Evolutionary conservation across 2,888 invertebrate genomes (phyloP), one percentile per base, ranked within the genome.

Genomic region (Paralinhomoeus sp.): DNA sequence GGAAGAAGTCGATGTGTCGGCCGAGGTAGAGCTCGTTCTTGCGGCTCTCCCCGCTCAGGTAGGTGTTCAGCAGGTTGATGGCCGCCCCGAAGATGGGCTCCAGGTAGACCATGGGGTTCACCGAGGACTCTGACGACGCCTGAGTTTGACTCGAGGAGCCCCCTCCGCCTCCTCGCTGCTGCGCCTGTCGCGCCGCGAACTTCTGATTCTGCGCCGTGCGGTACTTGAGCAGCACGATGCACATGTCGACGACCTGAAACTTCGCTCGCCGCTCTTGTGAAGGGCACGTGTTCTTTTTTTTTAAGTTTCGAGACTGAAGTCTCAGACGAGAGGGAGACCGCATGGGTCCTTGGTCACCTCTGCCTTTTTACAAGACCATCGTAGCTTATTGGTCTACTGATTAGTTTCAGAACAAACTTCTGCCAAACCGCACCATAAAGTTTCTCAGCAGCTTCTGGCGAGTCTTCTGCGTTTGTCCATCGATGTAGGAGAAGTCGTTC

Each of bases 21-120:
- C 62, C 63, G 21, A 63, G 60, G 50, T 63, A 63, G 40, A 63
- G 52, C 45, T 63, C 63, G 51, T 63, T 63, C 49, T 63, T 63
- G 21, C 62, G 49, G 24, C 62, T 61, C 52, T 64, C 50, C 1
- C 63, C 63, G 54, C 55, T 55, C 43, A 63, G 50, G 45, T 63
- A 64, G 2, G 56, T 56, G 52, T 60, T 56, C 43, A 63, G 50
- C 7, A 61, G 57, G 40, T 58, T 55, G 45, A 62, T 61, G 33
- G 27, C 18, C 2, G 21, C 24, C n/a, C 15, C 20, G 34, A 33
- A 43, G 15, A 43, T 13, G n/a, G 38, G 38, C 34, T 43, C 22
- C 31, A 43, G 15, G 17, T 34, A 22, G 37, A 3, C 21, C 21
- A 20, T 5, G 21, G 9, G 12, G 12, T 17, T 13, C 17, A 9